Evolutionary conservation across 2,797 vertebrate species (phyloP).

Genomic region (Acanthopagrus latus): DNA sequence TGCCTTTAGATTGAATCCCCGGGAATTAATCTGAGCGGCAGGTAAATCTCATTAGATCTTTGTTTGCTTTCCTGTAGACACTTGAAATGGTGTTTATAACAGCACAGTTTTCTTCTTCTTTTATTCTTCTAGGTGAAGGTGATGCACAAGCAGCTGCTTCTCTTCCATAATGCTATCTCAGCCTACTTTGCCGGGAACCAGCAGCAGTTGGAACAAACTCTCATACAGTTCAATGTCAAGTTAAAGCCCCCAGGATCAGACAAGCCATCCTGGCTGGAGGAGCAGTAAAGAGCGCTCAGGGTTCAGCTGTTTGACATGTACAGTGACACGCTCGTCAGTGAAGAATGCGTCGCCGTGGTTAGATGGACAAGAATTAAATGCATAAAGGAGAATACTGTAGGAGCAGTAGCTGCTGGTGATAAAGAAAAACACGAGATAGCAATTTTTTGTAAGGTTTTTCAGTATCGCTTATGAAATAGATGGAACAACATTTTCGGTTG

Average conservation of each 20-base stretch:
- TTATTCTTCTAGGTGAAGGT: conserved; percentile 91
- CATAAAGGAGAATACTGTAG: conserved; percentile 54
- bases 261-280: conserved; percentile 98
- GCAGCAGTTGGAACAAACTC: conserved; percentile 97
- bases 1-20: conserved; percentile 5
- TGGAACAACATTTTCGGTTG: conserved; percentile 42
- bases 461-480: conserved; percentile 60
- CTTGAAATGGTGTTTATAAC: conserved; percentile 27
- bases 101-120: background rate
- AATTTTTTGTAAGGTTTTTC: conserved; percentile 68
- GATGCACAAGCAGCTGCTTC: conserved; percentile 99
- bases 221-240: conserved; percentile 97
- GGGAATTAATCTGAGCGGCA: conserved; percentile 7
- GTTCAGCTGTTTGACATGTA: conserved; percentile 42
- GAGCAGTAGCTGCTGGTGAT: conserved; percentile 50
- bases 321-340: conserved; percentile 44
- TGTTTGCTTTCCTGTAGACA: conserved; percentile 12
- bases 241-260: conserved; percentile 93
- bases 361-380: conserved; percentile 45
- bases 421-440: conserved; percentile 44
- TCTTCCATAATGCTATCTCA: conserved; percentile 98
- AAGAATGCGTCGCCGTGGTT: conserved; percentile 34
- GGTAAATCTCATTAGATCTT: background rate
- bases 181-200: conserved; percentile 99
- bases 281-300: conserved; percentile 86